Conservation (phyloP, 2,888 invertebrate species). For the Troides oblongomaculatus region DNA sequence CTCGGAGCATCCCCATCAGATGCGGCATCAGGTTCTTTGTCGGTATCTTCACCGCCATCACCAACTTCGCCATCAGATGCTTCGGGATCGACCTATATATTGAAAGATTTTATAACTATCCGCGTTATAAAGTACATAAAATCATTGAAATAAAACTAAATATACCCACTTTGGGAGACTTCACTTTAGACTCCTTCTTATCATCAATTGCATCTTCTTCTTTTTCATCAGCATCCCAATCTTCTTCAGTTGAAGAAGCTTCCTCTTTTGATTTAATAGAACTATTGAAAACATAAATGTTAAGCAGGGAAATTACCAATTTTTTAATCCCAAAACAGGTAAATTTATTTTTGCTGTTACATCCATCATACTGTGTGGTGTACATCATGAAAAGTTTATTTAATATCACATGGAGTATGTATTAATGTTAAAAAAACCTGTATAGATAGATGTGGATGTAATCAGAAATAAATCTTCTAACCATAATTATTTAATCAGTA, state of each 20-base stretch:
- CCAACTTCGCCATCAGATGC: conserved; percentile 68
- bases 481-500: no score
- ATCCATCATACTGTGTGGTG: no score
- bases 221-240: conserved; percentile 74
- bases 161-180: conserved; percentile 63
- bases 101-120: no score
- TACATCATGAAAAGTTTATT: no score
- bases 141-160: not conserved
- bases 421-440: no score
- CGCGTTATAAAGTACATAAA: no score
- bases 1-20: conserved; percentile 69
- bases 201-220: conserved; percentile 63
- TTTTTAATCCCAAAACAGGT: no score
- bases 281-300: conserved; percentile 44
- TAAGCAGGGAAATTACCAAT: no score
- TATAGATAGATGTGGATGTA: no score
- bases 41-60: conserved; percentile 75
- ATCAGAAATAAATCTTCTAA: no score
- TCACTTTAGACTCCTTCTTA: conserved; percentile 62
- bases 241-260: conserved; percentile 74
- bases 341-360: no score
- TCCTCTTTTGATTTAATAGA: conserved; percentile 73
- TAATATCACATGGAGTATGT: no score
- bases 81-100: conserved; percentile 53
- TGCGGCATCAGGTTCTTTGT: conserved; percentile 77